Percentiles rank a stretch among this genome's conserved stretches.
Evolutionary conservation across 2,113 vertebrate genomes (phyloP).

Genomic region (Pterocles orientalis): DNA sequence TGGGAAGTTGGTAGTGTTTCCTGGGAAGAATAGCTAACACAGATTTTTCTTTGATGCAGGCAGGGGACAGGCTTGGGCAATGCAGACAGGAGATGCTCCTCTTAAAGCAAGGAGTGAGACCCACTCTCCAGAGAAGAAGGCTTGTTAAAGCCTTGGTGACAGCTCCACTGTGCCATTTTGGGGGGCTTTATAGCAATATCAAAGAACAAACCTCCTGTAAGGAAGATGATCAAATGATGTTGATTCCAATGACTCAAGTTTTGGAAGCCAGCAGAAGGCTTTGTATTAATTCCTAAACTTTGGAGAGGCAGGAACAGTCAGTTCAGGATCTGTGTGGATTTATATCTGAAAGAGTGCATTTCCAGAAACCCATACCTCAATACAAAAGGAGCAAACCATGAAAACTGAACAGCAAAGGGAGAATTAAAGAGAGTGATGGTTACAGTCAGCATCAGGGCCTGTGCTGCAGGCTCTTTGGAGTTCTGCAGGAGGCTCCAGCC

Average conservation of each 20-base stretch:
- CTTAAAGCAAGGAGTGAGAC: background rate
- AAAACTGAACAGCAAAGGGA: background rate
- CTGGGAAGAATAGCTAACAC: background rate
- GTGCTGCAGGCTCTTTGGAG: background rate
- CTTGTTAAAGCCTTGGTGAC: background rate
- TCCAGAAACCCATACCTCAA: background rate
- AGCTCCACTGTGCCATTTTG: background rate
- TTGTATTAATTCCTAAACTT: background rate
- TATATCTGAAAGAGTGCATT: background rate
- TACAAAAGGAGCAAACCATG: background rate
- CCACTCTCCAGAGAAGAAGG: background rate
- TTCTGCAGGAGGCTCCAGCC: background rate
- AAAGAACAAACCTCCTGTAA: background rate
- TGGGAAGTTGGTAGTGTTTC: background rate
- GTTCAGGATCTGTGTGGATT: background rate
- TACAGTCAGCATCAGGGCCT: background rate
- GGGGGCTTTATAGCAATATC: background rate
- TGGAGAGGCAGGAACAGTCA: background rate
- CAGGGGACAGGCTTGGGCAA: background rate
- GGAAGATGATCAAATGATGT: background rate
- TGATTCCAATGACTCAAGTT: background rate
- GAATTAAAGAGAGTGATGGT: background rate
- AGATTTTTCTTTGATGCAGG: background rate
- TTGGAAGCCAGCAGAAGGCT: background rate
- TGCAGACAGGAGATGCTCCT: background rate